Conservation (phyloP, 2,797 vertebrate species). For the Harpagifer antarcticus region DNA sequence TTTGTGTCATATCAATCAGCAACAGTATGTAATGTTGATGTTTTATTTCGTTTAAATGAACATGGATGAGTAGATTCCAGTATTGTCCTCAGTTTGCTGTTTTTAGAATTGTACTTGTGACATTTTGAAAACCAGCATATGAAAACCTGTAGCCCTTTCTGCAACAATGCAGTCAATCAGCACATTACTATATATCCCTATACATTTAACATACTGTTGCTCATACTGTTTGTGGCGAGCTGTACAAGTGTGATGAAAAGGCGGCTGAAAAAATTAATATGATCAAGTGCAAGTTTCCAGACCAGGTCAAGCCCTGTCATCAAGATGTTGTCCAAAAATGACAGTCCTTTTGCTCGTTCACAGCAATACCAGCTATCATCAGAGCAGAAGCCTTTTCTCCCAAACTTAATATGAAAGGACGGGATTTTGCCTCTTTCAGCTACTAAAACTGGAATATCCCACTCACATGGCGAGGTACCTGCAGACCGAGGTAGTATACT, state of each 20-base stretch:
- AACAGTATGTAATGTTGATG: too few relatives aligned
- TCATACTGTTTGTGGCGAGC: background rate
- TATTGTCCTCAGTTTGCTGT: background rate
- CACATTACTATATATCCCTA: background rate
- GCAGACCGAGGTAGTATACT: constrained; percentile 33
- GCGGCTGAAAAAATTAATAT: constrained; percentile 28
- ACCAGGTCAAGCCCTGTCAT: constrained; percentile 41
- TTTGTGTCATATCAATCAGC: too few relatives aligned
- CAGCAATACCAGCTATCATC: constrained; percentile 39
- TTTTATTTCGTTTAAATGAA: background rate
- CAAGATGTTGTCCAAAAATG: constrained; percentile 45
- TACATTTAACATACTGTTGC: background rate
- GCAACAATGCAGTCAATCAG: background rate
- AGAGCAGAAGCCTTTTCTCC: constrained; percentile 63
- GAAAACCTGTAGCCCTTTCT: background rate
- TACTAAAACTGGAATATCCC: constrained; percentile 53
- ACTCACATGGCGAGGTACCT: constrained; percentile 40
- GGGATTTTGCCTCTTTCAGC: constrained; percentile 43
- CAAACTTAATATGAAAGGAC: constrained; percentile 44
- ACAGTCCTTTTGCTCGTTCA: constrained; percentile 40
- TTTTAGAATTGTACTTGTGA: background rate
- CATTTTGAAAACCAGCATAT: background rate
- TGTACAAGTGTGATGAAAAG: constrained; percentile 32
- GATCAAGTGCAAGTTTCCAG: constrained; percentile 50
- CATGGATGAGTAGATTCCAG: background rate